Conservation (phyloP, 2,888 invertebrate species). For the Oxytorus armatus region DNA sequence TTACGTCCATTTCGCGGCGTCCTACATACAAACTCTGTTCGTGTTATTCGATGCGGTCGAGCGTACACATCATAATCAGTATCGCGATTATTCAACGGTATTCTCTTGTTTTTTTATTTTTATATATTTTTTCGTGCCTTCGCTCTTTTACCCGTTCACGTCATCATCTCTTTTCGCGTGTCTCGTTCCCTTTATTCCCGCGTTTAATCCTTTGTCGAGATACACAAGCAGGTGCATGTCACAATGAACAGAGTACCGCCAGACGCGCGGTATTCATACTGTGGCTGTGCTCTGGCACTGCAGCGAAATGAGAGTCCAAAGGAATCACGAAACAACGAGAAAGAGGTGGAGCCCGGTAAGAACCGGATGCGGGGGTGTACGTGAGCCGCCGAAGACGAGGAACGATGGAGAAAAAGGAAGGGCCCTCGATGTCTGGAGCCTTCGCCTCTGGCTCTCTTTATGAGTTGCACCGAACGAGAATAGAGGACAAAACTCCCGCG, state of each 20-base stretch:
- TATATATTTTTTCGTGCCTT: constrained; percentile 16
- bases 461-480: constrained; percentile 18
- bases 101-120: constrained; percentile 19
- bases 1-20: neutral
- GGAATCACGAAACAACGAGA: constrained; percentile 29
- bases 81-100: constrained; percentile 28
- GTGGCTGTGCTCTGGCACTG: constrained; percentile 40
- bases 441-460: constrained; percentile 9
- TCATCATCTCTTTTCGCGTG: constrained; percentile 39
- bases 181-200: constrained; percentile 46
- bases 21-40: constrained; percentile 4
- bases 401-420: constrained; percentile 49
- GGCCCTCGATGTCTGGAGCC: constrained; percentile 28
- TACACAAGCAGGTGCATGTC: constrained; percentile 72
- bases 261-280: constrained; percentile 75
- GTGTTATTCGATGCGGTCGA: constrained; percentile 18
- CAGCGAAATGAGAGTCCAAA: constrained; percentile 1
- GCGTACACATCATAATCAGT: constrained; percentile 8
- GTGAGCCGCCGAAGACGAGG: constrained; percentile 37
- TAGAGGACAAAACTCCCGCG: constrained; percentile 15
- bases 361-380: constrained; percentile 73
- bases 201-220: constrained; percentile 68
- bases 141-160: constrained; percentile 13
- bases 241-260: constrained; percentile 74
- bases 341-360: constrained; percentile 60